These are phyloP conservation scores for Graptemys geographica DNA, from an alignment of 2,797 vertebrate species.

Conservation along the genomic window DNA sequence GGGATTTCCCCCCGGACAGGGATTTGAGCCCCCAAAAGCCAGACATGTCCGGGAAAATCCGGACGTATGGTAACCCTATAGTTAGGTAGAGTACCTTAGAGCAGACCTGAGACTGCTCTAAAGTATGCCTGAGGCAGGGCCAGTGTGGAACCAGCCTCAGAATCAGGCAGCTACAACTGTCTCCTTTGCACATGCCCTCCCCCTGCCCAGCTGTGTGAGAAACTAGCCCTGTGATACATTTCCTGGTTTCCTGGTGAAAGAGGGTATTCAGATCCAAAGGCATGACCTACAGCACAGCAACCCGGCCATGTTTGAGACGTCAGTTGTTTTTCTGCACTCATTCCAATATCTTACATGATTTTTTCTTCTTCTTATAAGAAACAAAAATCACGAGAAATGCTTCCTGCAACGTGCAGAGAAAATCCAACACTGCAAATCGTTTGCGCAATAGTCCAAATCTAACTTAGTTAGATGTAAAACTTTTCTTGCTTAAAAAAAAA, in stretches of 20 bases:
- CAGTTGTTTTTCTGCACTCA: not conserved
- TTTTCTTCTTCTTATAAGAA: not conserved
- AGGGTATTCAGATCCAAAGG: not conserved
- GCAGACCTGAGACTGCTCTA: not conserved
- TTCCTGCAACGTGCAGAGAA: not conserved
- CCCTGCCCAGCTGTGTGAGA: rapidly evolving
- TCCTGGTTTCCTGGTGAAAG: rapidly evolving
- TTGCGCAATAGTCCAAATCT: slow-evolving; percentile 13
- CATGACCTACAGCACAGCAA: not conserved
- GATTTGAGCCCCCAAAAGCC: too few relatives aligned
- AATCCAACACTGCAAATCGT: not conserved
- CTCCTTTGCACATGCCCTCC: rapidly evolving
- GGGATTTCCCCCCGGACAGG: too few relatives aligned
- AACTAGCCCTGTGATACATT: not conserved
- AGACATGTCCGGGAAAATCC: too few relatives aligned
- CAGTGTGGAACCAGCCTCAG: rapidly evolving
- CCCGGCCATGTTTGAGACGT: not conserved
- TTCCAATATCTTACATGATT: not conserved
- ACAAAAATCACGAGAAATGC: not conserved
- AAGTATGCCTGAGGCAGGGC: not conserved
- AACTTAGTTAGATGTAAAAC: slow-evolving; percentile 53
- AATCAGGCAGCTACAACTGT: not conserved
- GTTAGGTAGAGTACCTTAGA: not conserved
- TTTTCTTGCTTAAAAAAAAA: slow-evolving; percentile 43
- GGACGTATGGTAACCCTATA: too few relatives aligned